Base-by-base conservation (phyloP, 1,140 invertebrate genomes). In the Aphidius ervi region DNA sequence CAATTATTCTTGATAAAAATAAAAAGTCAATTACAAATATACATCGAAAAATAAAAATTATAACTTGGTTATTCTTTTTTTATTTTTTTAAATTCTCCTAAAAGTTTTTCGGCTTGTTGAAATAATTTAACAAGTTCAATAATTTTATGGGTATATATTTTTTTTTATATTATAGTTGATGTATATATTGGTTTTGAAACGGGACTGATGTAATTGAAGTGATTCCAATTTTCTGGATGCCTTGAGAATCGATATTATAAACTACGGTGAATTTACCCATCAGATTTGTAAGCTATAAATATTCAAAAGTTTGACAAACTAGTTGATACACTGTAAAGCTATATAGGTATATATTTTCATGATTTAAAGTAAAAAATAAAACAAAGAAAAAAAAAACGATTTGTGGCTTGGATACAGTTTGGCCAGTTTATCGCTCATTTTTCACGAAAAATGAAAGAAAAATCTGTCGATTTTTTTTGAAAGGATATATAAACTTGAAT, bases 161-260 rank as follows among this genome's bases (percentile, higher is more conserved):
- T 31, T 31, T 31, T 31, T 31, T 31, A 3, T 31, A 31, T 31
- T 31, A 3, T 3, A 31, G 23, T 3, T 31, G 23, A 31, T 31
- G 4, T 31, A 31, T 31, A 31, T 31, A 31, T 31, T 31, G 23
- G 23, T 31, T 31, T 31, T 1, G 4, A 31, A 31, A 31, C 16
- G 16, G 16, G 16, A 16, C 23, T 31, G 46, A 56, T 65, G 64
- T 65, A 65, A 72, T 73, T 66, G 69, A 75, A 68, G 64, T 65
- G 65, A 68, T 73, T 71, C 70, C 74, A 77, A 79, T 79, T 79
- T 79, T 79, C 77, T 75, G 69, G 73, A 60, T 77, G 72, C 69
- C 63, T 74, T 72, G 58, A 56, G 2, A 31, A 67, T 63, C 61
- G 59, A 62, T 57, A 61, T 53, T 53, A 46, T 64, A 64, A 56